A percentile compares a stretch with the other conserved stretches of the same genome.
phyloP scores from a whole-genome alignment of 2,797 vertebrate genomes.

The Setipinna tenuifilis region DNA sequence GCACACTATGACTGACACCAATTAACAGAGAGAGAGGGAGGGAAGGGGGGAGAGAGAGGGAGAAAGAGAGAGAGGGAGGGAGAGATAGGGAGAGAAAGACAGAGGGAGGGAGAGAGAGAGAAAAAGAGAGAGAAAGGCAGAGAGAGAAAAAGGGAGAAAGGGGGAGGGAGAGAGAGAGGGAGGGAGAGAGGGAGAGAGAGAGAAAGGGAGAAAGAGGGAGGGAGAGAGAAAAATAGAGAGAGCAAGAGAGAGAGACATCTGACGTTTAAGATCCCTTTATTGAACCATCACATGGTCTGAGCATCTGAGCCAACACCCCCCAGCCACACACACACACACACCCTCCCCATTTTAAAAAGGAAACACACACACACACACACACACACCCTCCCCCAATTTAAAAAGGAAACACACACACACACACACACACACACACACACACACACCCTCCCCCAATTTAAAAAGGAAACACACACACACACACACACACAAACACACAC shows the following conservation, averaged over 20 bases:
- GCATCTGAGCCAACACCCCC: too few species aligned
- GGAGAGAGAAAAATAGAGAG: background rate
- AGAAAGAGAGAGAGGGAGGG: conserved; percentile 53
- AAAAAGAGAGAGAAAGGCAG: conserved; percentile 34
- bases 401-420: too few species aligned
- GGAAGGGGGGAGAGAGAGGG: conserved; percentile 34
- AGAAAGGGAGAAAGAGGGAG: conserved; percentile 13
- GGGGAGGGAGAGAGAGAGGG: conserved; percentile 27
- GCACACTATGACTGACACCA: background rate
- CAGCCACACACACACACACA: too few species aligned
- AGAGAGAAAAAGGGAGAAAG: background rate
- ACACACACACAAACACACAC: too few species aligned
- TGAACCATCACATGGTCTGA: too few species aligned
- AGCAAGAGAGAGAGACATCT: background rate
- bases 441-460: too few species aligned
- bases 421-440: too few species aligned
- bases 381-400: too few species aligned
- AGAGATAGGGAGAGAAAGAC: conserved; percentile 43
- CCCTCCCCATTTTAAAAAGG: too few species aligned
- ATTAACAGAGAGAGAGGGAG: conserved; percentile 24
- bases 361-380: too few species aligned
- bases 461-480: too few species aligned
- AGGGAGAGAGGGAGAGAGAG: conserved; percentile 40
- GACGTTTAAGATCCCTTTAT: too few species aligned
- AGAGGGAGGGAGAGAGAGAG: conserved; percentile 29